phyloP scores from a whole-genome alignment of 1,140 invertebrate species.

The Zaprionus taronus region DNA sequence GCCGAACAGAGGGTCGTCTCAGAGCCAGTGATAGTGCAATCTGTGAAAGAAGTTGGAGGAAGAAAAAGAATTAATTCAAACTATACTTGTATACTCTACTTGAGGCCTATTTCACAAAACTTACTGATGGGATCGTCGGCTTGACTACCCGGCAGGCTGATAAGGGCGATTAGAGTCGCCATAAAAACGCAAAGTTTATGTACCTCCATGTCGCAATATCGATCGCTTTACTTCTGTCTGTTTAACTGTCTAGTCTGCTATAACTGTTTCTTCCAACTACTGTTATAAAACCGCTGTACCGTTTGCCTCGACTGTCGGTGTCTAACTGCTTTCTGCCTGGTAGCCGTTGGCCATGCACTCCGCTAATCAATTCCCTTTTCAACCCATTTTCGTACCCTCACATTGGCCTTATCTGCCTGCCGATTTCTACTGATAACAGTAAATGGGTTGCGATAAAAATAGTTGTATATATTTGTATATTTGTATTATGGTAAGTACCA shows the following conservation, averaged over 20 bases:
- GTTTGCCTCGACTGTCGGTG: slow-evolving; percentile 23
- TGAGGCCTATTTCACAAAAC: not conserved
- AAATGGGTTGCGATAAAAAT: slow-evolving; percentile 50
- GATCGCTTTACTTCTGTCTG: not conserved
- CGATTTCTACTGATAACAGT: slow-evolving; percentile 55
- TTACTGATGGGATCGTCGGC: slow-evolving; percentile 22
- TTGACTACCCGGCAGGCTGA: not conserved
- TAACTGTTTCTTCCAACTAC: not conserved
- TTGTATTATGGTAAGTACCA: slow-evolving; percentile 21
- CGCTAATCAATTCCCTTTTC: slow-evolving; percentile 54
- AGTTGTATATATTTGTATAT: slow-evolving; percentile 1
- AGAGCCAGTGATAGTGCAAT: slow-evolving; percentile 3
- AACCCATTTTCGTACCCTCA: slow-evolving; percentile 28
- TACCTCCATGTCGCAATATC: slow-evolving; percentile 19
- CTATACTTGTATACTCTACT: not conserved
- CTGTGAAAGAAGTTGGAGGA: not conserved
- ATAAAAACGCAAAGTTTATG: slow-evolving; percentile 23
- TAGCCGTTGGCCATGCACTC: slow-evolving; percentile 20
- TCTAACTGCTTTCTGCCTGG: slow-evolving; percentile 39
- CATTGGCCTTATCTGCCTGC: slow-evolving; percentile 55
- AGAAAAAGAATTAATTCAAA: not conserved
- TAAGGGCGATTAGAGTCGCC: slow-evolving; percentile 27
- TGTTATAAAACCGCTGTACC: slow-evolving; percentile 15
- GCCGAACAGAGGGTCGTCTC: not conserved
- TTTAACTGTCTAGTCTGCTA: not conserved